These are phyloP conservation scores for Enteromius paludinosus DNA, from an alignment of 2,797 vertebrate species.

Conservation along the genomic window DNA sequence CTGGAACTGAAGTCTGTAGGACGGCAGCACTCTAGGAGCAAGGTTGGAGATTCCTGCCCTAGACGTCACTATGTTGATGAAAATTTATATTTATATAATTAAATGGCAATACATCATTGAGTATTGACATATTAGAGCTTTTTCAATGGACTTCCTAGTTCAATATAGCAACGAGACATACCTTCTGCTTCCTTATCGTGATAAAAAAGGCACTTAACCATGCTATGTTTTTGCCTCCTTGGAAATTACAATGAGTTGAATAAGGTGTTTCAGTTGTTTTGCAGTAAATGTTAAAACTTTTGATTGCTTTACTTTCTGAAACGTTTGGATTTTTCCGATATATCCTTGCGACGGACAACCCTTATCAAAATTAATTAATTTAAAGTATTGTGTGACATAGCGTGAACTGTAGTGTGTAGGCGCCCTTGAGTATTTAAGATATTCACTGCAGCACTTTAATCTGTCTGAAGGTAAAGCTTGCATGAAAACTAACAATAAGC, in stretches of 20 bases:
- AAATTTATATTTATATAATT: too few relatives aligned
- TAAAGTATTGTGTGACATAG: not conserved
- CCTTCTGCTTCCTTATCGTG: not conserved
- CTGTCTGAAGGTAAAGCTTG: not conserved
- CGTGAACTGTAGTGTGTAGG: not conserved
- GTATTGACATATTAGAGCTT: not conserved
- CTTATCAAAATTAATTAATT: not conserved
- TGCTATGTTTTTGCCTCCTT: not conserved
- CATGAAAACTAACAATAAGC: not conserved
- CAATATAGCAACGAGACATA: not conserved
- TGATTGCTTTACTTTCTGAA: not conserved
- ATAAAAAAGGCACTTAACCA: not conserved
- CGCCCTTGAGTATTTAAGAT: not conserved
- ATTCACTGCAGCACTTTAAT: constrained; percentile 17
- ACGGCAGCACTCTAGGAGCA: not conserved
- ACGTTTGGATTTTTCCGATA: not conserved
- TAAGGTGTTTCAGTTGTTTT: not conserved
- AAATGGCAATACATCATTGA: not conserved
- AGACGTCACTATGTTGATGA: not conserved
- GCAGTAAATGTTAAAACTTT: not conserved
- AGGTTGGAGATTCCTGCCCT: not conserved
- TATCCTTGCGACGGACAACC: not conserved
- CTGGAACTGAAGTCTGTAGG: not conserved
- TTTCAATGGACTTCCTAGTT: not conserved
- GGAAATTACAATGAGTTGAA: not conserved